These are phyloP conservation scores for Catamblyrhynchus diadema DNA, from an alignment of 2,797 vertebrate species.

Conservation along the genomic window DNA sequence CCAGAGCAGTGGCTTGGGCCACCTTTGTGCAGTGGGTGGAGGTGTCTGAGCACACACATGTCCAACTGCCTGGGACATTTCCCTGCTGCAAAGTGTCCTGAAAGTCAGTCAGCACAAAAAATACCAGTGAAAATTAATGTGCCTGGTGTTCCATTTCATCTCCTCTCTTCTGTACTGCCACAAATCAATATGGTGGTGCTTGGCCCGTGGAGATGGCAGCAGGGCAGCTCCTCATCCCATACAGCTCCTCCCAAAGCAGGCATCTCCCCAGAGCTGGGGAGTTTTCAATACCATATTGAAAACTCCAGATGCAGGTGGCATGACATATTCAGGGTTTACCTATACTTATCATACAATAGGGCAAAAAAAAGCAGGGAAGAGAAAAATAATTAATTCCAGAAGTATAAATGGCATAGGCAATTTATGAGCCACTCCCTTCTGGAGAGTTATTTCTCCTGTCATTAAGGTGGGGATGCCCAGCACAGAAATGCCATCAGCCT, in stretches of 20 bases:
- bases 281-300: too few relatives aligned
- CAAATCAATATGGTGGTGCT: too few relatives aligned
- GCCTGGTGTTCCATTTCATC: background rate
- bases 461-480: background rate
- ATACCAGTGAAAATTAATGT: rapidly evolving
- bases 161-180: background rate
- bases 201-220: too few relatives aligned
- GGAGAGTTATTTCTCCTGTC: background rate
- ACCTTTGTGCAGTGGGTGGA: rapidly evolving
- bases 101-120: background rate
- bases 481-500: background rate
- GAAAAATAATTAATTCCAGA: background rate
- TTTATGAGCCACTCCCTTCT: background rate
- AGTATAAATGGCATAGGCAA: background rate
- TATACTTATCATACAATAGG: rapidly evolving
- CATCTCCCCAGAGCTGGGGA: too few relatives aligned
- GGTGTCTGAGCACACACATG: background rate
- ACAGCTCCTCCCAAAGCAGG: too few relatives aligned
- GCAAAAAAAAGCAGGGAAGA: background rate
- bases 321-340: background rate
- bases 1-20: background rate
- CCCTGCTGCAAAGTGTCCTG: background rate
- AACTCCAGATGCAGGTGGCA: background rate
- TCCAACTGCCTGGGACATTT: background rate
- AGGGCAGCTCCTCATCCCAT: too few relatives aligned